These are phyloP conservation scores for Leptinotarsa texana DNA, from an alignment of 1,140 invertebrate species.

Conservation along the genomic window DNA sequence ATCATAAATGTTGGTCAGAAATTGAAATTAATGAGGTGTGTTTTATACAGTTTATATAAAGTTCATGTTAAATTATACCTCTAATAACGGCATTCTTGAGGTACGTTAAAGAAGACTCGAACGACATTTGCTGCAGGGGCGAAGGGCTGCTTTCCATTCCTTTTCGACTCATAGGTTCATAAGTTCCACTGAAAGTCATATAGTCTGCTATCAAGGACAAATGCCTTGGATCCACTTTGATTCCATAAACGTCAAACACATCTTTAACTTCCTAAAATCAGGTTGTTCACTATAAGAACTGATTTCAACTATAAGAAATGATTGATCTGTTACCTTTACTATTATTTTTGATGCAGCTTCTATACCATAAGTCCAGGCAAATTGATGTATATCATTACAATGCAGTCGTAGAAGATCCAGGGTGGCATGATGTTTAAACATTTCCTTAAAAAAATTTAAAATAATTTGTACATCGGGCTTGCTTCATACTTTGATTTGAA, in stretches of 20 bases:
- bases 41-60: too few species aligned
- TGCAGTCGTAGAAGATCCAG: slow-evolving; percentile 76
- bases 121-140: slow-evolving; percentile 97
- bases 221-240: slow-evolving; percentile 92
- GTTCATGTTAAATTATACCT: slow-evolving; percentile 51
- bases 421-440: slow-evolving; percentile 37
- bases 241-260: slow-evolving; percentile 95
- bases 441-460: slow-evolving; percentile 23
- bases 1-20: too few species aligned
- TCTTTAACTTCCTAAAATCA: slow-evolving; percentile 75
- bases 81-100: slow-evolving; percentile 79
- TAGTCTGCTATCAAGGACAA: slow-evolving; percentile 93
- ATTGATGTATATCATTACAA: slow-evolving; percentile 92
- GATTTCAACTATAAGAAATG: background rate
- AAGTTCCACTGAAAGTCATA: slow-evolving; percentile 94
- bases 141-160: slow-evolving; percentile 88
- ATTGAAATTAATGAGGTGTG: too few species aligned
- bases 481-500: background rate
- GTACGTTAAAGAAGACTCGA: slow-evolving; percentile 90
- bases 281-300: background rate
- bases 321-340: slow-evolving; percentile 59
- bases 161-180: slow-evolving; percentile 85
- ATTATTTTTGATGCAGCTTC: slow-evolving; percentile 93
- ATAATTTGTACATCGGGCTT: background rate
- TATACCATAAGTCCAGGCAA: slow-evolving; percentile 91